Conservation (phyloP, 1,140 invertebrate species). For the Arctopsyche grandis region DNA sequence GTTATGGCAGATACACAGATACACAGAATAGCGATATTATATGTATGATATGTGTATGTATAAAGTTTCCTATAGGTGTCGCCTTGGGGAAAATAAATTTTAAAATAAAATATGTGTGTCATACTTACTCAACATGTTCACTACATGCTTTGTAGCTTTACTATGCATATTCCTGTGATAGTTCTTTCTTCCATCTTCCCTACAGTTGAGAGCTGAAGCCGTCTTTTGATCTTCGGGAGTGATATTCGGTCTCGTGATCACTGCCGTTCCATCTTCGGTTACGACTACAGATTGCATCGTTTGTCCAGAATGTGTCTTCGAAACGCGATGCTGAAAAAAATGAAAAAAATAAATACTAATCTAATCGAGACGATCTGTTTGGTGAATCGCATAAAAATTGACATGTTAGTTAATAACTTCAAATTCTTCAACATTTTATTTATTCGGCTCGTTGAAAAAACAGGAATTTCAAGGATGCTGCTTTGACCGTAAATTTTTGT, state of each 20-base stretch:
- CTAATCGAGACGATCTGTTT: not conserved
- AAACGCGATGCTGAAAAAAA: constrained; percentile 46
- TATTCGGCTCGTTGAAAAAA: not conserved
- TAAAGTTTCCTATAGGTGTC: too few relatives aligned
- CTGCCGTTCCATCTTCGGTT: constrained; percentile 3
- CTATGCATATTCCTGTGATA: constrained; percentile 59
- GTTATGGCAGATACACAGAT: too few relatives aligned
- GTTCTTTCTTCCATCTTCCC: constrained; percentile 48
- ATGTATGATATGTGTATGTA: too few relatives aligned
- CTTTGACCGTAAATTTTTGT: constrained; percentile 17
- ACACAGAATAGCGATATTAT: too few relatives aligned
- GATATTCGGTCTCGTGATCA: constrained; percentile 3
- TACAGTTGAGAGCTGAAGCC: not conserved
- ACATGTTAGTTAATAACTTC: too few relatives aligned
- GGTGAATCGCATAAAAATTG: too few relatives aligned
- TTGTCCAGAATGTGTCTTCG: constrained; percentile 42
- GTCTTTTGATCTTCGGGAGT: not conserved
- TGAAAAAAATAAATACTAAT: not conserved
- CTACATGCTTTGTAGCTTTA: constrained; percentile 67
- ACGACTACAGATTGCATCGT: constrained; percentile 35
- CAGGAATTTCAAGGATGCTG: not conserved
- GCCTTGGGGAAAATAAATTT: too few relatives aligned
- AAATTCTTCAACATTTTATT: too few relatives aligned
- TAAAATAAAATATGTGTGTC: not conserved
- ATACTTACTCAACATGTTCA: constrained; percentile 68